A percentile compares a stretch with the other conserved stretches of the same genome.
These are phyloP conservation scores for Andricus grossulariae DNA, from an alignment of 1,140 invertebrate species.

Conservation along the genomic window DNA sequence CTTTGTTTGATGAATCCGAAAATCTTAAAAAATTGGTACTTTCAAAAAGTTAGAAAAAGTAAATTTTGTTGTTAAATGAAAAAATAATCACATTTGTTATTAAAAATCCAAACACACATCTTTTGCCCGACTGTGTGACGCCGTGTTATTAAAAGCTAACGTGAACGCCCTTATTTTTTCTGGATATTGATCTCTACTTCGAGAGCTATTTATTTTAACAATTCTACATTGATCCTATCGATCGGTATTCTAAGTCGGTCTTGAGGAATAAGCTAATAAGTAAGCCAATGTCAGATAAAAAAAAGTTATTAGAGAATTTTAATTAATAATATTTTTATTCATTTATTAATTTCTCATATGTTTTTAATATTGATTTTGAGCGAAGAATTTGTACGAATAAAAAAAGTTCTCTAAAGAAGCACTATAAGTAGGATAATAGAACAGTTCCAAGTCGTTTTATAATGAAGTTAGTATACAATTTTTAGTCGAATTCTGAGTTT, in stretches of 20 bases:
- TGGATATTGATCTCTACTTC: conserved; percentile 15
- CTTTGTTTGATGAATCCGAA: too few relatives aligned
- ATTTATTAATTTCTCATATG: background rate
- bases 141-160: conserved; percentile 13
- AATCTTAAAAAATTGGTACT: too few relatives aligned
- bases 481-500: too few relatives aligned
- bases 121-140: background rate
- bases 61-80: too few relatives aligned
- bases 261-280: background rate
- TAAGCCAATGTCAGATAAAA: background rate
- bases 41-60: too few relatives aligned
- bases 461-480: too few relatives aligned
- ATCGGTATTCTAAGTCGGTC: background rate
- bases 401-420: too few relatives aligned
- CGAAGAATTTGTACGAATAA: too few relatives aligned
- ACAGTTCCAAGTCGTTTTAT: too few relatives aligned
- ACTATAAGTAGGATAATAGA: too few relatives aligned
- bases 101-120: too few relatives aligned
- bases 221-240: background rate
- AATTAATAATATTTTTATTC: background rate
- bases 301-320: background rate
- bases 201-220: background rate
- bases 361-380: background rate
- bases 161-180: conserved; percentile 27
- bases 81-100: too few relatives aligned